Percentiles rank a stretch among this genome's conserved stretches.
Evolutionary conservation across 2,113 vertebrate species (phyloP).

Genomic region (Meleagris gallopavo): DNA sequence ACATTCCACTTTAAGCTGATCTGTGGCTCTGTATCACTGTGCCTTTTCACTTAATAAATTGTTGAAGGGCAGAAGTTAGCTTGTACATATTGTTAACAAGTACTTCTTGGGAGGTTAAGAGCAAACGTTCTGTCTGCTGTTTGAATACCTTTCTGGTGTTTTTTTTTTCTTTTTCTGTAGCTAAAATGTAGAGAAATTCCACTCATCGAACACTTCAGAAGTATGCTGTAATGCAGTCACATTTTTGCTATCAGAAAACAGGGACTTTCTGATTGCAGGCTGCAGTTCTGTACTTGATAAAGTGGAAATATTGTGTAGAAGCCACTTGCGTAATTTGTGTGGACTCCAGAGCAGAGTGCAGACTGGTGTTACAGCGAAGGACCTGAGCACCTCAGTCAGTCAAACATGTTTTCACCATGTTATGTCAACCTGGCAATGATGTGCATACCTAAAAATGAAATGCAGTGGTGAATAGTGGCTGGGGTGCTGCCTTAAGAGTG

Average conservation of each 20-base stretch:
- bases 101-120: background rate
- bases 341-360: background rate
- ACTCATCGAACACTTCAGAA: background rate
- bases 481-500: background rate
- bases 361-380: background rate
- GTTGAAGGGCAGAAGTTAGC: background rate
- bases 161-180: background rate
- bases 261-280: background rate
- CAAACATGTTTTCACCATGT: background rate
- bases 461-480: background rate
- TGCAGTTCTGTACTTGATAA: background rate
- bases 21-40: background rate
- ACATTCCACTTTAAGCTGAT: background rate
- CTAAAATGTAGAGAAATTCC: background rate
- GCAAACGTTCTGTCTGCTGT: background rate
- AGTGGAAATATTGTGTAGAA: background rate
- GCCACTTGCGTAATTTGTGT: background rate
- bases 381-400: background rate
- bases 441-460: rapidly evolving
- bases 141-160: background rate
- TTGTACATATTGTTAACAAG: background rate
- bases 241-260: background rate
- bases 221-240: background rate
- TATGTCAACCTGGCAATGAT: background rate
- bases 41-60: background rate